Evolutionary conservation across 1,140 invertebrate species (phyloP).

Genomic region (Musca vetustissima): DNA sequence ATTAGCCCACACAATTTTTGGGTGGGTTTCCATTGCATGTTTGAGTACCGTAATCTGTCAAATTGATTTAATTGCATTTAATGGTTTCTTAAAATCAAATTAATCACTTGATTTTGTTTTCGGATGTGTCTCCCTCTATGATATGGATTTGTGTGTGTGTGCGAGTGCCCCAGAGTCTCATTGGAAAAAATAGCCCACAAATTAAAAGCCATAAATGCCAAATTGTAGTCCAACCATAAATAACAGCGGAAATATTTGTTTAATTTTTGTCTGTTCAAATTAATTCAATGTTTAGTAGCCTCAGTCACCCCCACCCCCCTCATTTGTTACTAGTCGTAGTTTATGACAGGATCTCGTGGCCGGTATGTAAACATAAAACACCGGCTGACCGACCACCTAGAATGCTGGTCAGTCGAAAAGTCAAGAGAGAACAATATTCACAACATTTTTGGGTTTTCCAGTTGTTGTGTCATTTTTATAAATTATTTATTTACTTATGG

Average conservation of each 20-base stretch:
- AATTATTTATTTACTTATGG: no score
- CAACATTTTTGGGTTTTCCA: no score
- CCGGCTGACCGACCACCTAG: no score
- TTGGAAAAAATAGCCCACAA: constrained; percentile 9
- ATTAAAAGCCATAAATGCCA: constrained; percentile 11
- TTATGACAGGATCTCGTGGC: background rate
- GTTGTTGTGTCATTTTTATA: no score
- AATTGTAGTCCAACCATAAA: background rate
- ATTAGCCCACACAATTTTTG: background rate
- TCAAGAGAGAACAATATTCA: no score
- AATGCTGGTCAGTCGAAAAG: no score
- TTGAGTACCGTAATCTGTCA: constrained; percentile 25
- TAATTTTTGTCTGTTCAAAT: background rate
- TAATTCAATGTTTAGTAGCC: background rate
- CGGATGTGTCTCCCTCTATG: no score
- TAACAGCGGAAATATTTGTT: constrained; percentile 18
- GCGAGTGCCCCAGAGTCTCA: no score
- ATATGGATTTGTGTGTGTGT: no score
- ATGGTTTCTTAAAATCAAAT: constrained; percentile 29
- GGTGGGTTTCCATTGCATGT: background rate
- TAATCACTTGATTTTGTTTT: constrained; percentile 25
- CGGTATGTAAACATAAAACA: no score
- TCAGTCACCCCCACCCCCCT: background rate
- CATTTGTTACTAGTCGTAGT: no score
- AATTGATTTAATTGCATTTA: constrained; percentile 30